These are phyloP conservation scores for Channa striata DNA, from an alignment of 2,797 vertebrate genomes.

Conservation along the genomic window DNA sequence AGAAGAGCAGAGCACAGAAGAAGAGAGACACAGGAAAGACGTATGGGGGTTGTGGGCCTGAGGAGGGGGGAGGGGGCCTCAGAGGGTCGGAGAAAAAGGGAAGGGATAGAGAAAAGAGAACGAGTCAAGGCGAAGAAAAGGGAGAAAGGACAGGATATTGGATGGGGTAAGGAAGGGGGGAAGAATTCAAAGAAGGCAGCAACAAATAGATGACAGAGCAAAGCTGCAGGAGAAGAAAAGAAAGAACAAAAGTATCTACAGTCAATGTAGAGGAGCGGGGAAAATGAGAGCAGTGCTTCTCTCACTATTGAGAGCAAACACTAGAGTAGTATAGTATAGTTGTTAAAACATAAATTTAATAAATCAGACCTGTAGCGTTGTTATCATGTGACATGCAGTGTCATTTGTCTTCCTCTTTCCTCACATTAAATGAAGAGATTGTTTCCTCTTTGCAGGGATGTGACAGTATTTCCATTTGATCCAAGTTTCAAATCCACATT, in stretches of 20 bases:
- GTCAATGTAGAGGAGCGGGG: slow-evolving; percentile 40
- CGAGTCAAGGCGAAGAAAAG: slow-evolving; percentile 69
- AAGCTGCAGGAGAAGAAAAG: slow-evolving; percentile 57
- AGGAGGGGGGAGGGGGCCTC: slow-evolving; percentile 34
- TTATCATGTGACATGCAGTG: neutral
- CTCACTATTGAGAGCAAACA: slow-evolving; percentile 33
- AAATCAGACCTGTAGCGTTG: slow-evolving; percentile 12
- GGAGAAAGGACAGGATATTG: slow-evolving; percentile 80
- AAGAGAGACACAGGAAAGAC: slow-evolving; percentile 50
- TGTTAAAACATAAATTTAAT: slow-evolving; percentile 34
- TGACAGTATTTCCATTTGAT: slow-evolving; percentile 36
- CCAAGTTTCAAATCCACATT: slow-evolving; percentile 21
- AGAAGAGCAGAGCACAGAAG: slow-evolving; percentile 48
- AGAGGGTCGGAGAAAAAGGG: slow-evolving; percentile 74
- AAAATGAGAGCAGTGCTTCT: slow-evolving; percentile 50
- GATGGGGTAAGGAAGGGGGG: slow-evolving; percentile 48
- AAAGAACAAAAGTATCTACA: slow-evolving; percentile 62
- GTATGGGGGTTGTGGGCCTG: slow-evolving; percentile 49
- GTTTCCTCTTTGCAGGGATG: slow-evolving; percentile 20
- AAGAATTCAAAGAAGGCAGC: slow-evolving; percentile 67
- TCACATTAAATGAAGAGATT: slow-evolving; percentile 12
- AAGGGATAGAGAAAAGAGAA: slow-evolving; percentile 60
- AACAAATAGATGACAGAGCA: slow-evolving; percentile 40
- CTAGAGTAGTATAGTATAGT: no score
- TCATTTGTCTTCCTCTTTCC: neutral